Evolutionary conservation across 2,888 invertebrate species (phyloP), one percentile per base, ranked within the genome.

Genomic region (Trisateles emortualis): DNA sequence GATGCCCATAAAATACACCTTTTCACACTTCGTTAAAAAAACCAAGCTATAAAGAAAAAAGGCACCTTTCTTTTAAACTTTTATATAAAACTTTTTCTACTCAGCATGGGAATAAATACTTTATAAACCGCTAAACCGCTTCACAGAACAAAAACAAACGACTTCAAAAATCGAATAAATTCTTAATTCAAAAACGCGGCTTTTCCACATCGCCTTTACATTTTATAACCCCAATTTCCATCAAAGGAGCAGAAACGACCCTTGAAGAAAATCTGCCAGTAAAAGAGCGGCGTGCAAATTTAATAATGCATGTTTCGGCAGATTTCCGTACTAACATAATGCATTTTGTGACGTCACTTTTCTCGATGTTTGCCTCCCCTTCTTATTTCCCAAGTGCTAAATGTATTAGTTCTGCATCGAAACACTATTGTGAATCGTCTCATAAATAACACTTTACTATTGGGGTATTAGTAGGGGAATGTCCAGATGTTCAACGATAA

Each of bases 381-480:
- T 63, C 53, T 65, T 66, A 65, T 73, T 68, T 59, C 59, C 64
- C 73, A 76, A 81, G 83, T 83, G 79, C 77, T 86, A 86, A 85
- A 84, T 85, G 82, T 84, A 85, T 84, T 85, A 84, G 79, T 81
- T 80, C 71, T 76, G 76, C 79, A 78, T 78, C 74, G 72, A 67
- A 69, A 76, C 68, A 64, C 69, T 66, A 74, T 67, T 72, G 66
- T 60, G 65, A 72, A 69, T 71, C 30, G 74, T 71, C 67, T 74
- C 75, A 78, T 83, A 83, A 82, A 83, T 81, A 78, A 79, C 78
- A 71, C 62, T 76, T 73, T 63, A 62, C 58, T 54, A 55, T 65
- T 55, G 59, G 54, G 57, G 52, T 65, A 63, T 67, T 59, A 59
- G 56, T 38, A 38, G 59, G 64, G 71, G 56, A 68, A 60, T 52